Evolutionary conservation across 2,888 invertebrate genomes (phyloP).

Genomic region (Hydropsyche betteni): DNA sequence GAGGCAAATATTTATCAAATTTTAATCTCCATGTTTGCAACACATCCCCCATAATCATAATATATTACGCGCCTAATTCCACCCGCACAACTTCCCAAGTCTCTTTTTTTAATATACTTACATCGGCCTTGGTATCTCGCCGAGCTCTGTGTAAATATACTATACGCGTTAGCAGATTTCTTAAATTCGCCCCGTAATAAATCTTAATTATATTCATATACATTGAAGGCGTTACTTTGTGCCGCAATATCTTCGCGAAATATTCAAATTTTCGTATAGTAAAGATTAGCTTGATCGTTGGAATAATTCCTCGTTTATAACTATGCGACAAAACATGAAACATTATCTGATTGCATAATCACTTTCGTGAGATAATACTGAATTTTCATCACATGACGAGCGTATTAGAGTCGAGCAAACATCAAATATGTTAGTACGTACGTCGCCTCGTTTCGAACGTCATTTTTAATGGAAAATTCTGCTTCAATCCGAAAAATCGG

Average conservation of each 20-base stretch:
- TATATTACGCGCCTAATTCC: constrained; percentile 50
- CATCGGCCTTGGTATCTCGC: constrained; percentile 28
- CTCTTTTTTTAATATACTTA: constrained; percentile 38
- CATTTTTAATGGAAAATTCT: constrained; percentile 32
- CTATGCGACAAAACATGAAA: no score
- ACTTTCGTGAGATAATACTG: no score
- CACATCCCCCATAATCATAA: constrained; percentile 50
- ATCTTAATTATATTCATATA: constrained; percentile 46
- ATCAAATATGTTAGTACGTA: no score
- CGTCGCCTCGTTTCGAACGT: no score
- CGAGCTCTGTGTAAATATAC: constrained; percentile 42
- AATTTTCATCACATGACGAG: no score
- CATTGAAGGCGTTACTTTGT: neutral
- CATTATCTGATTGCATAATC: no score
- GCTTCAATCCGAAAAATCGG: constrained; percentile 32
- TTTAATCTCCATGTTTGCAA: constrained; percentile 50
- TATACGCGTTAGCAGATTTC: constrained; percentile 45
- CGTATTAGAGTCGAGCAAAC: no score
- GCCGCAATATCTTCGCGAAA: no score
- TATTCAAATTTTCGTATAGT: no score
- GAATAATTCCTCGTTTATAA: no score
- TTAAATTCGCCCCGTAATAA: constrained; percentile 48
- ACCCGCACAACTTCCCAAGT: constrained; percentile 40
- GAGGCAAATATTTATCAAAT: constrained; percentile 50
- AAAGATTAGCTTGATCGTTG: no score